Percentiles rank a stretch among this genome's conserved stretches.
phyloP scores from a whole-genome alignment of 2,888 invertebrate species.

The Liodrosophila aerea region DNA sequence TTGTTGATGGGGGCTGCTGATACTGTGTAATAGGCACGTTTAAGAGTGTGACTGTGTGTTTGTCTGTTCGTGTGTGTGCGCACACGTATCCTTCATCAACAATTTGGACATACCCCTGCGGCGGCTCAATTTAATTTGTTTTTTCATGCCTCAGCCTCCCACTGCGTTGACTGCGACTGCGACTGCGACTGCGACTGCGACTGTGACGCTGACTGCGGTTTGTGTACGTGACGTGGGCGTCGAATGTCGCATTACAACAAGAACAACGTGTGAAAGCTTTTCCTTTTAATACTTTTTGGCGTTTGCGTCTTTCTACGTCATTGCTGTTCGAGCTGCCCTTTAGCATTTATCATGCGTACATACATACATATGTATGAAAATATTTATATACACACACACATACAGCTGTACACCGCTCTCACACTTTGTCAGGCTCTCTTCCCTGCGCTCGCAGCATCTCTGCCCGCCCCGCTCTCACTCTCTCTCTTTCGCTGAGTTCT shows the following conservation, averaged over 20 bases:
- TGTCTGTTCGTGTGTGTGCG: constrained; percentile 13
- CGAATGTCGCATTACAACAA: constrained; percentile 19
- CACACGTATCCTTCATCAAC: constrained; percentile 50
- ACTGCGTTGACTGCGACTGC: constrained; percentile 22
- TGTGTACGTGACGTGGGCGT: constrained; percentile 39
- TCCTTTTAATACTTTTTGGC: no score
- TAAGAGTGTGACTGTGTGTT: not conserved
- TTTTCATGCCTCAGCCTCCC: constrained; percentile 44
- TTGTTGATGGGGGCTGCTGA: constrained; percentile 29
- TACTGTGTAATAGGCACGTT: constrained; percentile 27
- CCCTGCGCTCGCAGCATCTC: constrained; percentile 35
- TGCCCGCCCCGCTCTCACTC: constrained; percentile 9
- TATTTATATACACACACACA: constrained; percentile 1
- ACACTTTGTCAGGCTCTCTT: not conserved
- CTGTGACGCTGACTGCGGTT: constrained; percentile 18
- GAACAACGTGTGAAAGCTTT: constrained; percentile 37
- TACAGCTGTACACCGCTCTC: constrained; percentile 6
- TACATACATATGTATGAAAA: constrained; percentile 7
- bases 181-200: constrained; percentile 20
- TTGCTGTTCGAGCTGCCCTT: constrained; percentile 50
- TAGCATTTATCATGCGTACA: constrained; percentile 56
- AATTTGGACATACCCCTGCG: constrained; percentile 46
- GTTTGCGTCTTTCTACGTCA: constrained; percentile 65
- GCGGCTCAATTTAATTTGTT: constrained; percentile 28
- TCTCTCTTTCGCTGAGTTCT: constrained; percentile 4